phyloP scores from a whole-genome alignment of 2,113 vertebrate species.

The Amphiprion ocellaris region DNA sequence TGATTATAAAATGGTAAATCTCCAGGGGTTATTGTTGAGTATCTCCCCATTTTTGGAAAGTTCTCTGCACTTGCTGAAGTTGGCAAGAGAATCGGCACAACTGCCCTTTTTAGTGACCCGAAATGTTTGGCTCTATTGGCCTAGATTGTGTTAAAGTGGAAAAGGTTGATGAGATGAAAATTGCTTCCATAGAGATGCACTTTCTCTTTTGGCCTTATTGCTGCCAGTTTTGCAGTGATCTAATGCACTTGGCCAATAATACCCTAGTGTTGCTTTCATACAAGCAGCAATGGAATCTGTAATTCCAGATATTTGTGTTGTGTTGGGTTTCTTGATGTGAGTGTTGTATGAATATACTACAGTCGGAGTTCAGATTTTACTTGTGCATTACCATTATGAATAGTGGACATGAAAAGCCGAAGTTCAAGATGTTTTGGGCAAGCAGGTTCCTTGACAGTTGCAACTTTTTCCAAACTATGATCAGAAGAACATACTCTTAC shows the following conservation, averaged over 20 bases:
- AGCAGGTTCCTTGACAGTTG: no score
- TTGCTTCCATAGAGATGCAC: background rate
- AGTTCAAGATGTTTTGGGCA: no score
- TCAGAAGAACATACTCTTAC: no score
- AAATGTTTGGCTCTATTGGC: background rate
- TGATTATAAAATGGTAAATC: conserved; percentile 80
- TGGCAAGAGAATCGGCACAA: conserved; percentile 12
- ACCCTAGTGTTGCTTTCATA: background rate
- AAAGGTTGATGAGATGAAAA: conserved; percentile 15
- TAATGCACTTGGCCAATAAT: background rate
- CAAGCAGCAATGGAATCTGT: background rate
- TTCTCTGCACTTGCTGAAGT: conserved; percentile 23
- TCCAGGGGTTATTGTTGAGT: conserved; percentile 68
- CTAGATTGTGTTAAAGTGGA: background rate
- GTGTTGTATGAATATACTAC: background rate
- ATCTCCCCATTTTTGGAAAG: conserved; percentile 28
- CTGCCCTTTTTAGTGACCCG: conserved; percentile 5
- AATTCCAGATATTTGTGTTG: background rate
- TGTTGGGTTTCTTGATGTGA: background rate
- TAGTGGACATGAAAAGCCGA: background rate
- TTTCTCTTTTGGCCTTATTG: conserved; percentile 2
- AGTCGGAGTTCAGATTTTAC: background rate
- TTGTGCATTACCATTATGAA: background rate
- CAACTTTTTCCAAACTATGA: no score
- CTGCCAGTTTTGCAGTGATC: conserved; percentile 1